phyloP scores from a whole-genome alignment of 1,140 invertebrate genomes.

The Agrypnia vestita region DNA sequence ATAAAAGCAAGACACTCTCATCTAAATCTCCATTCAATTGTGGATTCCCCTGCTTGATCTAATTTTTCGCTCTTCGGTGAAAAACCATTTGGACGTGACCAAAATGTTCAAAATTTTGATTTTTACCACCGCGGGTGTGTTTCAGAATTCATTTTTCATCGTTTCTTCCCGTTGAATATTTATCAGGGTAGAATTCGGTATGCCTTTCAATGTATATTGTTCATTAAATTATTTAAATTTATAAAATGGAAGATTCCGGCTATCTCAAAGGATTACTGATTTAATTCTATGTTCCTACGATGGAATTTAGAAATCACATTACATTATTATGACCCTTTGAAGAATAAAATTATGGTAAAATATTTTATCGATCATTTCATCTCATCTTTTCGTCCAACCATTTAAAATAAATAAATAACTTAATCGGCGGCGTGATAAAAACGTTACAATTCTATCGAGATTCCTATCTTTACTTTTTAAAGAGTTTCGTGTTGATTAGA shows the following conservation, averaged over 20 bases:
- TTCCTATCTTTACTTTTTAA: no score
- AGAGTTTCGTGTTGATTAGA: no score
- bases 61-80: constrained; percentile 27
- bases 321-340: no score
- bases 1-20: constrained; percentile 35
- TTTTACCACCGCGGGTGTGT: constrained; percentile 15
- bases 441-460: no score
- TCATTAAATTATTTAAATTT: constrained; percentile 30
- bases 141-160: constrained; percentile 37
- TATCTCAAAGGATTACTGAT: no score
- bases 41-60: constrained; percentile 21
- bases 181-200: constrained; percentile 11
- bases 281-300: no score
- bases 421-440: no score
- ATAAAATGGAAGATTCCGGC: not conserved
- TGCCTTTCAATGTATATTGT: constrained; percentile 27
- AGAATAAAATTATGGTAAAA: no score
- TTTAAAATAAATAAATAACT: no score
- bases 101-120: constrained; percentile 29
- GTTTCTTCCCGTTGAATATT: constrained; percentile 38
- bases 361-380: no score
- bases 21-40: constrained; percentile 39
- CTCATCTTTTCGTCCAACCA: no score
- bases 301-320: no score
- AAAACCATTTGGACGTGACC: constrained; percentile 25